Conservation (phyloP, 2,888 invertebrate genomes). For the Euphydryas editha region DNA sequence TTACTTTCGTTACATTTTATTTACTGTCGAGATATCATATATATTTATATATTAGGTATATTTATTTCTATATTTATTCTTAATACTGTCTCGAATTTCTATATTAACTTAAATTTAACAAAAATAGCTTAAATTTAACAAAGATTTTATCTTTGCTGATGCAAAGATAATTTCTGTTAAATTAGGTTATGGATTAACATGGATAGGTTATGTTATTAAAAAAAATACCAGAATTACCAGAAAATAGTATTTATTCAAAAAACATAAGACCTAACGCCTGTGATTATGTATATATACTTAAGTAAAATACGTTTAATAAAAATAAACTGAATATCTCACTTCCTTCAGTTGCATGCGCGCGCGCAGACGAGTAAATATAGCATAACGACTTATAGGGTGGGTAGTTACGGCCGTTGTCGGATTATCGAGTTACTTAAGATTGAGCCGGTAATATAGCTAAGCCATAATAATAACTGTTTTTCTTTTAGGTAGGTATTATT, state of each 20-base stretch:
- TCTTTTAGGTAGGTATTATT: neutral
- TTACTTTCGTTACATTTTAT: neutral
- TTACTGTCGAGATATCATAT: neutral
- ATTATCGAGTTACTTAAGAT: constrained; percentile 7
- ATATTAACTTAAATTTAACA: too few species aligned
- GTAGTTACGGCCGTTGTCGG: constrained; percentile 8
- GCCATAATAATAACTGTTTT: neutral
- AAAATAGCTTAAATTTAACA: too few species aligned
- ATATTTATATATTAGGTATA: too few species aligned
- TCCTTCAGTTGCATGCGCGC: constrained; percentile 22
- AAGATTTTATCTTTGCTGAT: too few species aligned
- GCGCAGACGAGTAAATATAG: constrained; percentile 31
- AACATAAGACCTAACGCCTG: neutral
- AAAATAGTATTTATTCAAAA: too few species aligned
- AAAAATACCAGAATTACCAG: too few species aligned
- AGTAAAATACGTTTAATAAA: neutral
- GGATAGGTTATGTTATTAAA: too few species aligned
- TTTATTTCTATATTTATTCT: neutral
- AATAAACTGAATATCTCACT: constrained; percentile 18
- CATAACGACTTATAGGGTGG: constrained; percentile 14
- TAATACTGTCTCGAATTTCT: too few species aligned
- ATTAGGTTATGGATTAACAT: too few species aligned
- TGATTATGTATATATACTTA: too few species aligned
- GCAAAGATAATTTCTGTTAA: too few species aligned
- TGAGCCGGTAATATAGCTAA: neutral